These are phyloP conservation scores for Rhabditoides inermis DNA, from an alignment of 2,888 invertebrate species.

Conservation along the genomic window DNA sequence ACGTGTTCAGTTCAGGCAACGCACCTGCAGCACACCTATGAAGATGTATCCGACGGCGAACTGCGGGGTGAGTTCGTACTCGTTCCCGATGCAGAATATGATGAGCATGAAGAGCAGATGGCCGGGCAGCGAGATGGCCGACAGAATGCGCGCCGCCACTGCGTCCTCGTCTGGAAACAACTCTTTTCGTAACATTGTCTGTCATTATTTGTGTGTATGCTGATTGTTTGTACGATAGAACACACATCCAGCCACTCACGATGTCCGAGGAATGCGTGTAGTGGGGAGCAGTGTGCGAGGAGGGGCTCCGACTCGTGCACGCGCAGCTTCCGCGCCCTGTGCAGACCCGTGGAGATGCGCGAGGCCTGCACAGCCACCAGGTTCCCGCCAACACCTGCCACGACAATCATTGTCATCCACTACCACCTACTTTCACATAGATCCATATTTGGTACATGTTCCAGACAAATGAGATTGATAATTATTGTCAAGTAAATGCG, in stretches of 20 bases:
- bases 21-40: slow-evolving; percentile 28
- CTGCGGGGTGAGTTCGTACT: slow-evolving; percentile 20
- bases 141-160: slow-evolving; percentile 27
- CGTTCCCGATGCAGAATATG: slow-evolving; percentile 26
- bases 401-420: too few species aligned
- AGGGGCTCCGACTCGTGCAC: slow-evolving; percentile 12
- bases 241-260: slow-evolving; percentile 10
- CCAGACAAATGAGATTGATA: too few species aligned
- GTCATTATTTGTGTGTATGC: not conserved
- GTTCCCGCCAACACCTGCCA: slow-evolving; percentile 43
- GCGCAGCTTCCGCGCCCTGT: slow-evolving; percentile 25
- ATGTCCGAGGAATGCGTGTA: slow-evolving; percentile 18
- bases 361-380: slow-evolving; percentile 41
- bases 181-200: slow-evolving; percentile 5
- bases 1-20: too few species aligned
- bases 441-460: too few species aligned
- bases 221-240: not conserved
- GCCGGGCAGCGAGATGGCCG: slow-evolving; percentile 34
- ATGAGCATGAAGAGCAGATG: slow-evolving; percentile 36
- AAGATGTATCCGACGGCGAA: slow-evolving; percentile 21
- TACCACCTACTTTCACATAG: too few species aligned
- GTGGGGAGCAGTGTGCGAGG: slow-evolving; percentile 16
- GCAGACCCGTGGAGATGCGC: slow-evolving; percentile 35
- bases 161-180: slow-evolving; percentile 38
- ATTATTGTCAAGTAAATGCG: too few species aligned